Base-by-base conservation (phyloP, 2,797 vertebrate species). In the Sebastes itinus region DNA sequence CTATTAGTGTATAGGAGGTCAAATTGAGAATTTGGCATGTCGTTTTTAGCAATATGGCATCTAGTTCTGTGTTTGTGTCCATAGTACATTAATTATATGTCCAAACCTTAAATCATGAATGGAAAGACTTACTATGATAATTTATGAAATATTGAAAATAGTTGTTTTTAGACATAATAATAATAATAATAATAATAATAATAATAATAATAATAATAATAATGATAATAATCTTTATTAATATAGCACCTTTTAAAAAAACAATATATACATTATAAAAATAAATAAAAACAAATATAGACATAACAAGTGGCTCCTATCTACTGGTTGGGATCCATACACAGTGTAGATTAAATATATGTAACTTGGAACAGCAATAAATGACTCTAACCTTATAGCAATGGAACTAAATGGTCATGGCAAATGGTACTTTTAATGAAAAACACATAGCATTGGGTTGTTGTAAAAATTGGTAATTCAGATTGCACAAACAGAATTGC, bases 1-100 rank as follows among this genome's bases (percentile, higher is more conserved):
- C 22, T 54, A 66, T 74, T 70, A 74, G 30, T 32, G 59, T 69
- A 68, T 16, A 68, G 4, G 38, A 76, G 23, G 64, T 86, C 30
- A 77, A 30, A 74, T 61, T 18, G 22, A 38, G 22, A 77, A 75
- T 71, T 46, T 62, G 66, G 27, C 32, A 35, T 4, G 62, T 64
- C 10, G 10, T 77, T 79, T 65, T 38, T 22, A 55, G 25, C 35
- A 22, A 69, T 46, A 7, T 58, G 22, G 23, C 28, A 49, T 78
- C 68, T 33, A 49, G 14, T 7, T 63, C 27, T n/a, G 14, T n/a
- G 14, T 32, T 62, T 42, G 20, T 33, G 0, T 58, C 33, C 10
- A 60, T 4, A 14, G 2, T 23, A 18, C 14, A 70, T 28, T 27
- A 6, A 62, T 23, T 12, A 33, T 30, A 6, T 18, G 2, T 72